phyloP scores from a whole-genome alignment of 2,113 vertebrate genomes.

The Vanacampus margaritifer region DNA sequence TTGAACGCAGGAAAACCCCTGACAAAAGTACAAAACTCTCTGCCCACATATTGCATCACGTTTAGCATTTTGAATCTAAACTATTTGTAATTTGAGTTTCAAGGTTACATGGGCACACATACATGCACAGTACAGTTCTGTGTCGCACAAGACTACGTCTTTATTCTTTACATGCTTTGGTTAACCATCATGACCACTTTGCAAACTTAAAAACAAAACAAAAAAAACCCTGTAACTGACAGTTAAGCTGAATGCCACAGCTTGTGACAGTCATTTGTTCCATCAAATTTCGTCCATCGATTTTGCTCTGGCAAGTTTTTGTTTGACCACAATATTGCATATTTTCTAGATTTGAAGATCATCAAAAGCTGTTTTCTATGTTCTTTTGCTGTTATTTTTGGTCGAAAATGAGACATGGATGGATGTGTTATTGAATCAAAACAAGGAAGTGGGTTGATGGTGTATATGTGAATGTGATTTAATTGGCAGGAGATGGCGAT shows the following conservation, averaged over 20 bases:
- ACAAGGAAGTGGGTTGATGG: background rate
- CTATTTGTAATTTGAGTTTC: background rate
- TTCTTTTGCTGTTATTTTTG: background rate
- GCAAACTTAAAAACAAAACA: background rate
- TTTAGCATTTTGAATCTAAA: background rate
- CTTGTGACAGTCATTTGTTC: background rate
- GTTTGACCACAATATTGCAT: background rate
- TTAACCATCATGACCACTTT: background rate
- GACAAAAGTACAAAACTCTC: background rate
- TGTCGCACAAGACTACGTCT: constrained; percentile 40
- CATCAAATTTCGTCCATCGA: no score
- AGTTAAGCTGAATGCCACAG: background rate
- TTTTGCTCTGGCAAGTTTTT: background rate
- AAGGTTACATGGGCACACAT: background rate
- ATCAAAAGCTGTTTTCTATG: background rate
- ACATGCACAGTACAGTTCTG: background rate
- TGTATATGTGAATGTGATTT: no score
- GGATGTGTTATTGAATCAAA: background rate
- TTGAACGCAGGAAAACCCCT: no score
- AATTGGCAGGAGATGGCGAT: no score
- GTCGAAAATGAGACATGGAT: background rate
- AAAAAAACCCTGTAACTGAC: no score
- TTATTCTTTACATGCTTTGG: constrained; percentile 2
- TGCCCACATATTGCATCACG: background rate
- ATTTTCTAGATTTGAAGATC: background rate